Evolutionary conservation across 1,140 invertebrate species (phyloP), one percentile per base, ranked within the genome.

Genomic region (Tribolium madens): DNA sequence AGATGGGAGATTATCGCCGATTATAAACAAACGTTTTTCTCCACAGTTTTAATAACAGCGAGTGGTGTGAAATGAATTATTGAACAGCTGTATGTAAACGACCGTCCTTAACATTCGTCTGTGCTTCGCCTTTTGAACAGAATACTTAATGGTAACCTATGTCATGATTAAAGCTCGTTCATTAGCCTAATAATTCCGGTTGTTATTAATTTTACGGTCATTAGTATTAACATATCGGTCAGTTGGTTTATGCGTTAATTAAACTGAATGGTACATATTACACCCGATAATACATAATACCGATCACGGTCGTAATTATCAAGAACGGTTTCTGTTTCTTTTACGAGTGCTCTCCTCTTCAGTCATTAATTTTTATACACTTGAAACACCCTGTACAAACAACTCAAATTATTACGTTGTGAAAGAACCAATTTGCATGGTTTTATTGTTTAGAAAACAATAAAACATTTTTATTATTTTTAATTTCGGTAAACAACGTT

Each of bases 81-180:
- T 50, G 46, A 72, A 72, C 70, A 72, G 70, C 42, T 72, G 70
- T 72, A 72, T 72, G 70, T 72, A 72, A 72, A 72, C 46, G 46
- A 72, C 36, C 47, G 36, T 71, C 47, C 68, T 48, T 52, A 72
- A 50, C 70, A 72, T 72, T 72, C 46, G 70, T 47, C 7, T 18
- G 46, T 72, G 46, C 17, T 64, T 33, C 46, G 26, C 13, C 10
- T 72, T 72, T 72, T 33, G 14, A 50, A 13, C 50, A 31, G 26
- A 47, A 72, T 52, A 14, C 31, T 57, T 57, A 57, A 57, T 57
- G 17, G 10, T 57, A 70, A 46, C 46, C 47, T 71, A 21, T 48
- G 69, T 13, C 69, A 71, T 71, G 69, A 71, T 71, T 71, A 71
- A 71, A 72, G 70, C 46, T 71, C 47, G 50, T 72, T 72, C 70